Evolutionary conservation across 1,140 invertebrate genomes (phyloP).

Genomic region (Zophobas morio): DNA sequence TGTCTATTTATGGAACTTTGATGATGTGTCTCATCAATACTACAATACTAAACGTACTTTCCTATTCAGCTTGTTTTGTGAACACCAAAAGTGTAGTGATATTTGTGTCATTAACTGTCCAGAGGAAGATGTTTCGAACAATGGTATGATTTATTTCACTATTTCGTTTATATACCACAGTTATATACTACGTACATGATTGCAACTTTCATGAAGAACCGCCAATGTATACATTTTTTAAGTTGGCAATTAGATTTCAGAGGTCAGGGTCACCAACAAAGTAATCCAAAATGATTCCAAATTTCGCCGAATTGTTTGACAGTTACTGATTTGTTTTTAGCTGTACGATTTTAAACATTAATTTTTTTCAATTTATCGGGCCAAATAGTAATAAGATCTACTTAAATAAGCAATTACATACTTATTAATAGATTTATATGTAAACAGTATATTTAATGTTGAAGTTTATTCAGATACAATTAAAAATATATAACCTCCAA

Average conservation of each 20-base stretch:
- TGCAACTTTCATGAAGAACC: no score
- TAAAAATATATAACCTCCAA: constrained; percentile 34
- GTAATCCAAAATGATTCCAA: not conserved
- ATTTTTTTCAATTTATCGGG: constrained; percentile 12
- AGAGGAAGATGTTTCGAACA: constrained; percentile 19
- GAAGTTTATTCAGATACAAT: not conserved
- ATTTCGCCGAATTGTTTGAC: constrained; percentile 9
- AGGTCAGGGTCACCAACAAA: not conserved
- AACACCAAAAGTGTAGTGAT: not conserved
- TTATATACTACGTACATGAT: no score
- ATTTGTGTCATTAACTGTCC: not conserved
- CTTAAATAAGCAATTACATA: constrained; percentile 9
- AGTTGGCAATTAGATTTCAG: not conserved
- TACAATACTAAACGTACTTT: no score
- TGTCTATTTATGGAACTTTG: constrained; percentile 4
- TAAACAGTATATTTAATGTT: constrained; percentile 15
- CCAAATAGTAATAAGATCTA: constrained; percentile 18
- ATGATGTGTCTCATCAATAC: no score
- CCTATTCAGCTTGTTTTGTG: not conserved
- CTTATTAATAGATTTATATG: not conserved
- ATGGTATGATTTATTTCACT: constrained; percentile 12
- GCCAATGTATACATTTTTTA: not conserved
- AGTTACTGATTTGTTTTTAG: constrained; percentile 20
- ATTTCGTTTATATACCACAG: no score
- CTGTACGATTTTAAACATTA: constrained; percentile 14